These are phyloP conservation scores for Zygothrica quintamaculata DNA, from an alignment of 2,888 invertebrate species.

Conservation along the genomic window DNA sequence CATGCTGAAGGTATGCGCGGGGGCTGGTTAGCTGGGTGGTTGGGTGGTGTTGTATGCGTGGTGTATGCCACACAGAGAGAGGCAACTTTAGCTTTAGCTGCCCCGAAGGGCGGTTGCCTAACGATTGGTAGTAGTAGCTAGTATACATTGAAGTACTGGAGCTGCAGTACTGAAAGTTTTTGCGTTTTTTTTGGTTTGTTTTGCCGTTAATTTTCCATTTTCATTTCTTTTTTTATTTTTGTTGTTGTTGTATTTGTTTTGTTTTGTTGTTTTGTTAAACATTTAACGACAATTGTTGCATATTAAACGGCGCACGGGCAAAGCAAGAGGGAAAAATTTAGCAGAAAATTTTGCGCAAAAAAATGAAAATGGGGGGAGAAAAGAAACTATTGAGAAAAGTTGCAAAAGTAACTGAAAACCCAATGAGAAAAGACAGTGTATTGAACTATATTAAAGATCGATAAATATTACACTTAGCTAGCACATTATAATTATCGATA, in stretches of 20 bases:
- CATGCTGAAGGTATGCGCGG: not conserved
- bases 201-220: conserved; percentile 36
- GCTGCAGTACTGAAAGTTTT: conserved; percentile 62
- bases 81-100: too few relatives aligned
- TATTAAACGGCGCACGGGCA: conserved; percentile 55
- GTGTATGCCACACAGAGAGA: too few relatives aligned
- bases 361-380: not conserved
- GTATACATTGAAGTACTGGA: not conserved
- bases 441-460: not conserved
- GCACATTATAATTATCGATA: too few relatives aligned
- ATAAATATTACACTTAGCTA: too few relatives aligned
- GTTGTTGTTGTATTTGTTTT: conserved; percentile 7
- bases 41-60: conserved; percentile 18
- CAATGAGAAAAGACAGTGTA: too few relatives aligned
- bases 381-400: conserved; percentile 43
- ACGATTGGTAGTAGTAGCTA: conserved; percentile 31
- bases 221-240: conserved; percentile 18
- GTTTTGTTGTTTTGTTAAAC: conserved; percentile 37
- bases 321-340: conserved; percentile 46
- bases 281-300: conserved; percentile 72
- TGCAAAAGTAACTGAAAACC: too few relatives aligned
- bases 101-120: conserved; percentile 35
- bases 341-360: not conserved
- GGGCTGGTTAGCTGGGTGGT: not conserved
- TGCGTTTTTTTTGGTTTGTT: conserved; percentile 64